Evolutionary conservation across 2,797 vertebrate genomes (phyloP), one percentile per base, ranked within the genome.

Genomic region (Salmo trutta): DNA sequence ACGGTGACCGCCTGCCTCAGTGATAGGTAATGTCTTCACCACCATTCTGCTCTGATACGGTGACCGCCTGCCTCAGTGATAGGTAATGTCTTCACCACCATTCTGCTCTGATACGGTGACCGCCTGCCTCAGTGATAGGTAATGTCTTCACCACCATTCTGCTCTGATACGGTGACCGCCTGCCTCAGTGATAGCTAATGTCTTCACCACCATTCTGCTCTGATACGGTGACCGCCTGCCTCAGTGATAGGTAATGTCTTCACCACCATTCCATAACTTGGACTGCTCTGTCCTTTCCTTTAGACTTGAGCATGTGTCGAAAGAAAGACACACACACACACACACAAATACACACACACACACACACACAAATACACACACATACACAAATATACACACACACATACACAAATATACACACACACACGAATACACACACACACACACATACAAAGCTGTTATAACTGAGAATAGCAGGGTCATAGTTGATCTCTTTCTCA

Each of bases 401-500:
- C 8, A 47, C 41, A 47, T 10, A 47, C 41, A 47, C 0, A 3
- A 1, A 59, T 62, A 74, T 6, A 41, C 8, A 41, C 36, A 41
- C 36, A 41, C 7, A 41, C 8, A 59, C 66, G 73, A 75, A 12
- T 3, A 31, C 29, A 31, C 29, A 31, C 29, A 31, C 29, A 29
- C 29, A 12, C 41, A 47, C 10, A 47, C 2, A 47, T 47, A 59
- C 66, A 74, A 77, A 10, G 24, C 78, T 73, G 27, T 81, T 70
- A 27, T 52, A 47, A 41, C 66, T 80, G 76, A 82, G 75, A 53
- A 77, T 66, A 76, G 19, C 19, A 81, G 66, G 86, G 59, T 79
- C 70, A 75, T 78, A 54, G 78, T 71, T 76, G 79, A 82, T 51
- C 3, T 6, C 27, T 85, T 89, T 88, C 87, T 85, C 90, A 87